A percentile compares a stretch with the other conserved stretches of the same genome.
phyloP scores from a whole-genome alignment of 1,140 invertebrate species.

The Drosophila leontia region DNA sequence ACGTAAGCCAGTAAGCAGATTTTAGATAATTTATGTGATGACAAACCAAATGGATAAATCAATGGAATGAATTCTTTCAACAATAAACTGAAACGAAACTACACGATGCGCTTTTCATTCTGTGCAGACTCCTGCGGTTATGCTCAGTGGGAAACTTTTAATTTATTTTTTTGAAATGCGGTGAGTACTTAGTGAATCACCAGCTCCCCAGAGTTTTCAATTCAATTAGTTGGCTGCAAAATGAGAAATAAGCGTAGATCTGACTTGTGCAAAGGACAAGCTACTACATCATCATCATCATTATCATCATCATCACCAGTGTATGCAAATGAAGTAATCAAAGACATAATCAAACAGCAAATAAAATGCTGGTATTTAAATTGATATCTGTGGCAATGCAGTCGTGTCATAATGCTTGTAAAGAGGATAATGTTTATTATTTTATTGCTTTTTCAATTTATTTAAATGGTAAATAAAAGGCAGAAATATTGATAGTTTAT shows the following conservation, averaged over 20 bases:
- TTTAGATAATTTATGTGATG: slow-evolving; percentile 78
- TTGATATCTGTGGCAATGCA: slow-evolving; percentile 12
- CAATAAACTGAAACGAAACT: slow-evolving; percentile 47
- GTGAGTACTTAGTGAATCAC: slow-evolving; percentile 37
- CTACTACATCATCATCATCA: background rate
- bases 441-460: slow-evolving; percentile 2
- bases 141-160: slow-evolving; percentile 2
- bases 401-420: slow-evolving; percentile 4
- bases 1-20: slow-evolving; percentile 67
- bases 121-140: background rate
- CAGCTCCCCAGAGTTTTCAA: slow-evolving; percentile 11
- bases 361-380: slow-evolving; percentile 5
- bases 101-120: slow-evolving; percentile 22
- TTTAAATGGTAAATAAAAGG: background rate
- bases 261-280: background rate
- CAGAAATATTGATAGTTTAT: background rate
- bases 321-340: slow-evolving; percentile 19
- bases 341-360: slow-evolving; percentile 17
- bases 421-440: slow-evolving; percentile 9
- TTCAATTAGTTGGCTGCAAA: slow-evolving; percentile 10
- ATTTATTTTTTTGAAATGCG: slow-evolving; percentile 16
- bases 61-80: slow-evolving; percentile 67
- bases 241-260: slow-evolving; percentile 1
- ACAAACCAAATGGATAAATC: slow-evolving; percentile 52
- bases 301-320: background rate